Base-by-base conservation (phyloP, 2,797 vertebrate genomes). In the Tapirus indicus region DNA sequence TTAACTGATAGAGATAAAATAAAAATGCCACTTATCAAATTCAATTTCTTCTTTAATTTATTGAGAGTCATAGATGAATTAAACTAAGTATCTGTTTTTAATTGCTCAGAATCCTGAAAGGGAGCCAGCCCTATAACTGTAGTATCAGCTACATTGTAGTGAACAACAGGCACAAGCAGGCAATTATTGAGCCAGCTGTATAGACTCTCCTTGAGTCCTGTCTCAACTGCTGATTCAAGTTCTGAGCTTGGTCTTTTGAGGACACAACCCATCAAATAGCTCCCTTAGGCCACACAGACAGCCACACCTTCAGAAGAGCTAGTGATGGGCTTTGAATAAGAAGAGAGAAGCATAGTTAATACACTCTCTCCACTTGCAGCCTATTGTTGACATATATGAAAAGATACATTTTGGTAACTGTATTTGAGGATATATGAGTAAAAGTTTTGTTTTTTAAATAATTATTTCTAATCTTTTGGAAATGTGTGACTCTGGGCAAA, bases 21-120 rank as follows among this genome's bases (percentile, higher is more conserved):
- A n/a, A 88, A 95, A 97, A 91, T 4, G 58, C n/a, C 41, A 66
- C 71, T 25, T 58, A 72, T 38, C 38, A 89, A 89, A 69, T 89
- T 64, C 56, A 69, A 35, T 78, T 88, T 93, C 74, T 95, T 66
- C 44, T 66, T 94, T 54, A 79, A 92, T 69, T 88, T 68, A 47
- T 11, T 25, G 32, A 87, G 49, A 60, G 23, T 23, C 52, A 49
- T 16, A 64, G 41, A 78, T 80, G 87, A 91, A 85, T 38, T 88
- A 77, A 86, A 72, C 14, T 20, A 80, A 89, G 66, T 14, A 5
- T 89, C 62, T 54, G 25, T 41, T 89, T 91, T 86, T 75, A 41
- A 27, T 27, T 79, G 87, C 54, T 85, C 58, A 54, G 69, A 44
- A 80, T n/a, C 44, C 44, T 35, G 32, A 60, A 32, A 56, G 71